Conservation (phyloP, 1,140 invertebrate genomes). For the Drosophila erecta region DNA sequence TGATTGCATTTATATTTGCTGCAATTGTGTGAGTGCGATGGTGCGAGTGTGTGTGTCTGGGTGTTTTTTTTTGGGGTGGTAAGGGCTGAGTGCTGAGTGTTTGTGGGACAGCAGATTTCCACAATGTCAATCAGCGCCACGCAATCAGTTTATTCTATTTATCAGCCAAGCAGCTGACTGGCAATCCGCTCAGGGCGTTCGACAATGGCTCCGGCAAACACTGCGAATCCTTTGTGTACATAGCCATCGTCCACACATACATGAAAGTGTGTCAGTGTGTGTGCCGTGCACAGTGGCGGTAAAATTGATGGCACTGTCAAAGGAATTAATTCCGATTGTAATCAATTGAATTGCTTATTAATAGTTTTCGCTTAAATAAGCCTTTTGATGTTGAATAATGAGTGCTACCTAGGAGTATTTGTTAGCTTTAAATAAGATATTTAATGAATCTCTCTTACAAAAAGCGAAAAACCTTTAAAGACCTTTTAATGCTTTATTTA, state of each 20-base stretch:
- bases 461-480: no score
- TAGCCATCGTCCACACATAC: constrained; percentile 12
- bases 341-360: not conserved
- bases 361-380: not conserved
- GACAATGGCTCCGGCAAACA: constrained; percentile 43
- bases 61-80: constrained; percentile 12
- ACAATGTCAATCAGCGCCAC: constrained; percentile 70
- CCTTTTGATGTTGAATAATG: not conserved
- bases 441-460: not conserved
- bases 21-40: constrained; percentile 44
- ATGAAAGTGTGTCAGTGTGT: not conserved
- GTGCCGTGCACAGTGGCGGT: constrained; percentile 18
- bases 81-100: not conserved
- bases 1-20: constrained; percentile 70
- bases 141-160: constrained; percentile 80
- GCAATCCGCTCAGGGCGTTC: constrained; percentile 53
- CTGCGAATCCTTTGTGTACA: constrained; percentile 45
- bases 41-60: constrained; percentile 5
- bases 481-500: no score
- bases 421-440: not conserved
- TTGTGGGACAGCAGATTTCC: constrained; percentile 41
- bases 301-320: not conserved
- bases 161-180: constrained; percentile 71
- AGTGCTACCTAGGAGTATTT: not conserved
- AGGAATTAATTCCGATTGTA: not conserved